phyloP scores from a whole-genome alignment of 2,113 vertebrate species.

The Sprattus sprattus region DNA sequence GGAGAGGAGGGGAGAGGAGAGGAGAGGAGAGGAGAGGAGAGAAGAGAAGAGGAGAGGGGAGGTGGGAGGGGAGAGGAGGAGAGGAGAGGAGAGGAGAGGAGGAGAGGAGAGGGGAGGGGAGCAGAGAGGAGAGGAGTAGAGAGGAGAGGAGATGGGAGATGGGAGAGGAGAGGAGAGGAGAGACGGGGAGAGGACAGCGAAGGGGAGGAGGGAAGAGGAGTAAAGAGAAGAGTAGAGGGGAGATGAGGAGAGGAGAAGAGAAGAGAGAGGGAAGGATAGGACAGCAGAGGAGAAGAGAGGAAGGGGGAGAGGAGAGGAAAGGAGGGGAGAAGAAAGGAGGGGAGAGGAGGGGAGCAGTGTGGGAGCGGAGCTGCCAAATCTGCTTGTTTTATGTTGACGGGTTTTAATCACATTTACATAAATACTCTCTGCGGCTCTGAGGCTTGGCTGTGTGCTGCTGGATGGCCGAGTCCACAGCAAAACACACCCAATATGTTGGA shows the following conservation, averaged over 20 bases:
- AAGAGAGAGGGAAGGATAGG: background rate
- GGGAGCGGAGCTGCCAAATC: background rate
- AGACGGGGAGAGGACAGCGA: background rate
- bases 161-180: constrained; percentile 11
- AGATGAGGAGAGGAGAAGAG: background rate
- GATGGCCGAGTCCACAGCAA: background rate
- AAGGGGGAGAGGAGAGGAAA: background rate
- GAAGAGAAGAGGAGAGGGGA: no score
- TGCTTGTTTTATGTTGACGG: background rate
- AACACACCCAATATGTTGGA: background rate
- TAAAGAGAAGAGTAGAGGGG: background rate
- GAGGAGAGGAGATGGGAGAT: background rate
- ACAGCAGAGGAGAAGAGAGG: background rate
- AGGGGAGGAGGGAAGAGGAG: background rate
- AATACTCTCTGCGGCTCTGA: background rate
- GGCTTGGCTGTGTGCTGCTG: background rate
- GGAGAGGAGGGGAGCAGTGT: background rate
- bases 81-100: no score
- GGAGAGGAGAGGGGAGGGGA: no score
- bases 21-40: no score
- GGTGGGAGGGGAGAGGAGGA: no score
- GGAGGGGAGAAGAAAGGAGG: background rate
- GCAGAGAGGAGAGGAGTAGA: background rate
- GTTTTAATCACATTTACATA: constrained; percentile 5
- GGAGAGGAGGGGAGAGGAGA: no score